Evolutionary conservation across 2,888 invertebrate genomes (phyloP), one percentile per base, ranked within the genome.

Genomic region (Heteromyza rotundicornis): DNA sequence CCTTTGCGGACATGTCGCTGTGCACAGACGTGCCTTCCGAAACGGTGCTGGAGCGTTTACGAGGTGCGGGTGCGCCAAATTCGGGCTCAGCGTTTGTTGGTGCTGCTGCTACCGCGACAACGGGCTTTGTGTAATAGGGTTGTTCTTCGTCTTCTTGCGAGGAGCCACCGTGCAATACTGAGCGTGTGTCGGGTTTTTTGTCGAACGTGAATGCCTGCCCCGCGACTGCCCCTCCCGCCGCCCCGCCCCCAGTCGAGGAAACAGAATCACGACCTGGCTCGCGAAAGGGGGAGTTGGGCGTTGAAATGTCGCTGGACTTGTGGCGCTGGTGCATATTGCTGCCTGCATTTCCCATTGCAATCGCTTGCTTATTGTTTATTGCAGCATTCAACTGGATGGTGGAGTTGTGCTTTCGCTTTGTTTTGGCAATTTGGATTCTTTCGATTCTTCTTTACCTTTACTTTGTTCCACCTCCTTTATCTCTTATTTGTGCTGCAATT

Each of bases 161-260:
- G 70, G 87, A 86, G 75, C 89, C 90, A 75, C 89, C 90, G 74
- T 89, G 89, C 74, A 89, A 85, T 66, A 88, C 85, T 70, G 88
- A 85, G 79, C 89, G 90, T 75, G 88, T 88, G 73, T 89, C 89
- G 54, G 87, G 85, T 83, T 90, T 91, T 82, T 93, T 93, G 81
- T 94, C 93, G 84, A 95, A 94, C 59, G 89, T 88, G 85, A 95
- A 94, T 53, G 93, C 92, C 80, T 92, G 92, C 60, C 90, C 92
- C 77, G 92, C 92, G n/a, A n/a, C n/a, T 23, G 67, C 69, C 12
- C 72, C 71, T 54, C 66, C 71, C 36, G 61, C 61, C 8, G 59
- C 63, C 1, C 27, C 66, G 19, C 55, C 62, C 32, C 44, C 57
- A 40, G 60, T 59, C 19, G 60, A 52, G 50, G 64, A 59, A 55